A percentile compares a stretch with the other conserved stretches of the same genome.
These are phyloP conservation scores for Drosophila mettleri DNA, from an alignment of 2,888 invertebrate species.

Conservation along the genomic window DNA sequence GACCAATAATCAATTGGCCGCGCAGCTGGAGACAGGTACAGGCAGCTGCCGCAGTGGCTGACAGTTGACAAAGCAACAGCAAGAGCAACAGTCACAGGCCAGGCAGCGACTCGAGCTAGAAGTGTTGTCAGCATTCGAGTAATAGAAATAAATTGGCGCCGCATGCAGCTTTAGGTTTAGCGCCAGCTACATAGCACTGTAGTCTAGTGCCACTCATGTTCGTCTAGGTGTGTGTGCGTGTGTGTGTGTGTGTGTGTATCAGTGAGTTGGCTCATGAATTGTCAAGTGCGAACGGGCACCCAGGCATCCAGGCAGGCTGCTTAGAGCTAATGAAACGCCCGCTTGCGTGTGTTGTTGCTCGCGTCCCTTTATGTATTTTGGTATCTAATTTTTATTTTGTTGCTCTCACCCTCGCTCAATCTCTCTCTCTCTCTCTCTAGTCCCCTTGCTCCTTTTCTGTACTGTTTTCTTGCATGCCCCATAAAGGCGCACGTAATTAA, in stretches of 20 bases:
- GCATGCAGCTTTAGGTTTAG: slow-evolving; percentile 54
- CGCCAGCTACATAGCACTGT: slow-evolving; percentile 37
- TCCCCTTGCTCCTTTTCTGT: slow-evolving; percentile 8
- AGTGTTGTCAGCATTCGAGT: slow-evolving; percentile 38
- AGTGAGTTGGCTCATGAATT: slow-evolving; percentile 69
- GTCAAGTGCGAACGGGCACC: slow-evolving; percentile 56
- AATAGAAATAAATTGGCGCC: slow-evolving; percentile 74
- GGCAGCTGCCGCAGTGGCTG: slow-evolving; percentile 19
- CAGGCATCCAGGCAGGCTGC: slow-evolving; percentile 59
- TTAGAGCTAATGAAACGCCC: slow-evolving; percentile 69
- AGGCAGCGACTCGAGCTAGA: slow-evolving; percentile 13
- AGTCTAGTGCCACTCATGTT: slow-evolving; percentile 57
- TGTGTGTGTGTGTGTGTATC: slow-evolving; percentile 6
- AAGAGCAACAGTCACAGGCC: not conserved
- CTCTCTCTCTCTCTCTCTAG: no score
- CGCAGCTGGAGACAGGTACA: slow-evolving; percentile 71
- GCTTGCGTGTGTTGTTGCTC: slow-evolving; percentile 5
- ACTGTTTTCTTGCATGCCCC: slow-evolving; percentile 53
- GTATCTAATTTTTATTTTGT: slow-evolving; percentile 8
- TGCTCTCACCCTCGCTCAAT: no score
- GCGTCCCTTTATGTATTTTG: slow-evolving; percentile 9
- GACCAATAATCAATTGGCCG: slow-evolving; percentile 74
- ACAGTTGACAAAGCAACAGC: slow-evolving; percentile 30
- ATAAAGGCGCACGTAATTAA: slow-evolving; percentile 74
- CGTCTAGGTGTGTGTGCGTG: slow-evolving; percentile 11